These are phyloP conservation scores for Champsocephalus esox DNA, from an alignment of 2,797 vertebrate genomes.

Conservation along the genomic window DNA sequence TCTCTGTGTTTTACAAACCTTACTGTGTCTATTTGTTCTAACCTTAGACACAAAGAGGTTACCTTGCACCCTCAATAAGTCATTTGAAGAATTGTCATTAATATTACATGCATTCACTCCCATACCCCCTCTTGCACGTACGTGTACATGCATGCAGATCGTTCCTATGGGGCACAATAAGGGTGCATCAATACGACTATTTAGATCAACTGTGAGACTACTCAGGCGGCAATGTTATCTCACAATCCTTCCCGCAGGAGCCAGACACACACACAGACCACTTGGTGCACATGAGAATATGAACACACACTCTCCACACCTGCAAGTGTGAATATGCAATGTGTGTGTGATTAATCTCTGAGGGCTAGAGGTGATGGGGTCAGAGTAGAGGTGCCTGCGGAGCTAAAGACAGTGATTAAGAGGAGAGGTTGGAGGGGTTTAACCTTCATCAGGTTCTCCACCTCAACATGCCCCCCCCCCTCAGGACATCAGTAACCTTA, in stretches of 20 bases:
- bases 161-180: slow-evolving; percentile 30
- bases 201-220: slow-evolving; percentile 41
- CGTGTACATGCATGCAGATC: slow-evolving; percentile 16
- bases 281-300: no score
- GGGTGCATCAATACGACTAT: background rate
- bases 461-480: slow-evolving; percentile 42
- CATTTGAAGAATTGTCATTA: slow-evolving; percentile 2
- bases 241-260: slow-evolving; percentile 50
- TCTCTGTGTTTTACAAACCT: background rate
- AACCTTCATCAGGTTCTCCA: slow-evolving; percentile 63
- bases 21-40: background rate
- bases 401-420: slow-evolving; percentile 75
- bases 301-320: no score
- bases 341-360: slow-evolving; percentile 62
- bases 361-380: slow-evolving; percentile 60
- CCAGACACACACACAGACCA: no score
- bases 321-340: background rate
- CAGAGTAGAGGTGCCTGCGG: slow-evolving; percentile 57
- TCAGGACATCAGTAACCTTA: slow-evolving; percentile 57
- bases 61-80: background rate
- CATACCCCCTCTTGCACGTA: background rate
- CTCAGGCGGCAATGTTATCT: slow-evolving; percentile 40
- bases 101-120: background rate
- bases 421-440: slow-evolving; percentile 51
- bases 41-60: slow-evolving; percentile 18